Evolutionary conservation across 2,797 vertebrate species (phyloP), one percentile per base, ranked within the genome.

Genomic region (Allobates femoralis): DNA sequence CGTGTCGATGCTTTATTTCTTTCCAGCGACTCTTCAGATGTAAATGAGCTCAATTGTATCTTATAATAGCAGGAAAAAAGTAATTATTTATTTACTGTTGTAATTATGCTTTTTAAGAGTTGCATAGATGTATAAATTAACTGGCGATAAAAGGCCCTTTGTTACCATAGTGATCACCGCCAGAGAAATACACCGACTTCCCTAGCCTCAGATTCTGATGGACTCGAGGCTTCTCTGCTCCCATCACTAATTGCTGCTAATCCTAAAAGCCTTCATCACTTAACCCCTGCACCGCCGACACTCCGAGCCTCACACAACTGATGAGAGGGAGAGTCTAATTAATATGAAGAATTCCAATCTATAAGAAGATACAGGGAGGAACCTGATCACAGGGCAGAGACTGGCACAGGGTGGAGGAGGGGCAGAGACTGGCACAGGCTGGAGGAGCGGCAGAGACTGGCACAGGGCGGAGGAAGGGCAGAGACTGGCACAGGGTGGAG

Each of bases 41-140:
- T 55, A 69, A 81, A 67, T 81, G 62, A 81, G 79, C 79, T 81
- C 79, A 81, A 81, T 69, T 51, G 62, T 67, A 53, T 81, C 79
- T 32, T 81, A 67, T 81, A 81, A 69, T 53, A 60, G 79, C 62
- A 58, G 16, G 46, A 62, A 79, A 79, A 60, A 79, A 66, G 46
- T 81, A 53, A 81, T 81, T 81, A 69, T 81, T 81, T 81, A 81
- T 81, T 81, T 81, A 81, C 79, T 19, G 62, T 32, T 34, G 62
- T 55, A 81, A 81, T 81, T 69, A 53, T 21, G 50, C 30, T 81
- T 67, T 66, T 26, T 14, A 67, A 81, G 46, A 66, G 26, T 15
- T 23, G 18, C 46, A 23, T 23, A 53, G 28, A 81, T 51, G 79
- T 69, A 55, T 14, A 10, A 81, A 81, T 78, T 78, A 58, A 78